Evolutionary conservation across 2,113 vertebrate genomes (phyloP).

Genomic region (Climacteris rufus): DNA sequence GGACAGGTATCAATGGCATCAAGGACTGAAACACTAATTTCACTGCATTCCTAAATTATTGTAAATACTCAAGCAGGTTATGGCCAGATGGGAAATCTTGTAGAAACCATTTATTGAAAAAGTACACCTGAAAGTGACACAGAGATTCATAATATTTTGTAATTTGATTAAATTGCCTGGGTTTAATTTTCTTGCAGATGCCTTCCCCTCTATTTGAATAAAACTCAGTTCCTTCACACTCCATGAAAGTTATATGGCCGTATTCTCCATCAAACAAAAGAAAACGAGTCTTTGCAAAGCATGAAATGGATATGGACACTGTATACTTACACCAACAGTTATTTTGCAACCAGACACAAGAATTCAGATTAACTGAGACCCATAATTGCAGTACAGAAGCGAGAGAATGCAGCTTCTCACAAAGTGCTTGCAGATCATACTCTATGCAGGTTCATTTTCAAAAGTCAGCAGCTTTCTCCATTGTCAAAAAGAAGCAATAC

Average conservation of each 20-base stretch:
- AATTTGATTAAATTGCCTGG: background rate
- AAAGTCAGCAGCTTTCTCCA: background rate
- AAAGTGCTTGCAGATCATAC: background rate
- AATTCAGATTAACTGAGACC: background rate
- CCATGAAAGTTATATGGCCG: background rate
- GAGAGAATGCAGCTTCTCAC: background rate
- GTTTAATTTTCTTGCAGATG: background rate
- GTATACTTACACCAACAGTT: background rate
- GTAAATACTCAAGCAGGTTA: background rate
- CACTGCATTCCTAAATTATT: background rate
- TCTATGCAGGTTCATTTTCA: background rate
- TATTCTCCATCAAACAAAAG: background rate
- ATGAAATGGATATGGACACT: background rate
- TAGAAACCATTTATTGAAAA: background rate
- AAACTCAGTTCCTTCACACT: background rate
- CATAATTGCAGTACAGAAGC: background rate
- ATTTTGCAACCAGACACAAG: background rate
- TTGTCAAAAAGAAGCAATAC: background rate
- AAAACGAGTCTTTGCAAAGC: background rate
- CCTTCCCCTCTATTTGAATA: background rate
- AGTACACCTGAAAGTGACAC: background rate
- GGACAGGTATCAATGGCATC: background rate
- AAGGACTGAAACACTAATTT: background rate
- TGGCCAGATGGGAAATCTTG: background rate
- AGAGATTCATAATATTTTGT: background rate